phyloP scores from a whole-genome alignment of 2,888 invertebrate species.

The Bruchidius siliquastri region DNA sequence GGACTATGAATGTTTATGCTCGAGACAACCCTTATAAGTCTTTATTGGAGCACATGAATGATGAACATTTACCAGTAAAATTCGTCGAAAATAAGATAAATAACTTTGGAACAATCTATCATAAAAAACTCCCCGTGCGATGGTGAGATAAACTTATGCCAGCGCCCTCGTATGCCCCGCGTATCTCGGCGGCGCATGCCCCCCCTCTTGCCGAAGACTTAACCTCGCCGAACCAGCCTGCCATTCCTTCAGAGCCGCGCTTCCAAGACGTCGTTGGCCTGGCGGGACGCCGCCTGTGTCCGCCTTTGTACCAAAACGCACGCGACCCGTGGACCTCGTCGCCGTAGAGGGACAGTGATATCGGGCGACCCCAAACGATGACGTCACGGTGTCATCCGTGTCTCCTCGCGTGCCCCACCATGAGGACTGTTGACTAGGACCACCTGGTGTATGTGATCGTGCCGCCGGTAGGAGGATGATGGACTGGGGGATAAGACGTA shows the following conservation, averaged over 20 bases:
- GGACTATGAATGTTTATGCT: too few relatives aligned
- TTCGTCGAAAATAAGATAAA: too few relatives aligned
- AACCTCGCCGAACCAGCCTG: background rate
- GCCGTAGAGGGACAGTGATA: background rate
- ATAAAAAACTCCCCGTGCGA: background rate
- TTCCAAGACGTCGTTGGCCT: background rate
- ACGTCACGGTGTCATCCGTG: background rate
- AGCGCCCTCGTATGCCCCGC: background rate
- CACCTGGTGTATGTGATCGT: slow-evolving; percentile 15
- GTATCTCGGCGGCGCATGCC: background rate
- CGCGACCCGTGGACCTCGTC: background rate
- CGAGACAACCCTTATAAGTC: too few relatives aligned
- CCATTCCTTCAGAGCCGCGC: background rate
- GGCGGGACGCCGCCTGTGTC: background rate
- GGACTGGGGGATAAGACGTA: slow-evolving; percentile 73
- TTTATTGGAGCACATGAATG: too few relatives aligned
- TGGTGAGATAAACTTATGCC: background rate
- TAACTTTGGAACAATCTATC: too few relatives aligned
- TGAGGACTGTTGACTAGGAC: background rate
- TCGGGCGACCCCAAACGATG: background rate
- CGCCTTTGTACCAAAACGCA: background rate
- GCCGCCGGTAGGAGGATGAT: slow-evolving; percentile 52
- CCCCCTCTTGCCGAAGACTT: background rate
- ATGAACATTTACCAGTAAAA: too few relatives aligned
- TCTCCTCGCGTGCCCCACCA: background rate